These are phyloP conservation scores for Drosophila ogumai DNA, from an alignment of 1,140 invertebrate species.

Conservation along the genomic window DNA sequence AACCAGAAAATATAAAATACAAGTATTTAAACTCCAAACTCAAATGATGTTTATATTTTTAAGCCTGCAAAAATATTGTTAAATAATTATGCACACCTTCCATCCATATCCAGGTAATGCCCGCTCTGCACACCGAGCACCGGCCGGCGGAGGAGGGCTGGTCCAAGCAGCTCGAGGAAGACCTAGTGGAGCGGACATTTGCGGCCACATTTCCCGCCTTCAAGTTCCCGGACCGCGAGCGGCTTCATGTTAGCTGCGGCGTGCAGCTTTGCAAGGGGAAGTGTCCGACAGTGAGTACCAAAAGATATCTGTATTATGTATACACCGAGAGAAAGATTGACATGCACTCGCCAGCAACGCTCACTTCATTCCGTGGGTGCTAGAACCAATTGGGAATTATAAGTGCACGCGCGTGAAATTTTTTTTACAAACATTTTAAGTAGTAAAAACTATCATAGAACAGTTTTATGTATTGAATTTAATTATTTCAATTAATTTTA, in stretches of 20 bases:
- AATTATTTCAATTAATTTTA: too few relatives aligned
- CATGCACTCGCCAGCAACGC: too few relatives aligned
- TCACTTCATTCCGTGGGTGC: too few relatives aligned
- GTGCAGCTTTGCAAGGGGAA: conserved; percentile 88
- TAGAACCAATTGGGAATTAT: too few relatives aligned
- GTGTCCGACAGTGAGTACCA: conserved; percentile 87
- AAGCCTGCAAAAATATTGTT: background rate
- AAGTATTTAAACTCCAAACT: too few relatives aligned
- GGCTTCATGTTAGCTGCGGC: conserved; percentile 89
- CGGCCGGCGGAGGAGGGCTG: conserved; percentile 82
- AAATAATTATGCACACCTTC: background rate
- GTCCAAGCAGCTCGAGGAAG: conserved; percentile 83
- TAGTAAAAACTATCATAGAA: too few relatives aligned
- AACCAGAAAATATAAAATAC: background rate
- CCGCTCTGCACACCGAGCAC: conserved; percentile 67
- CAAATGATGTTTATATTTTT: background rate
- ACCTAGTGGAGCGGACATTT: conserved; percentile 82
- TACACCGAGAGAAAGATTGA: background rate
- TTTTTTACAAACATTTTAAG: too few relatives aligned
- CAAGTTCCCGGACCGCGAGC: conserved; percentile 91
- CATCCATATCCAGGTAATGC: conserved; percentile 72
- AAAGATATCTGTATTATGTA: conserved; percentile 1
- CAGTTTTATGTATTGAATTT: too few relatives aligned
- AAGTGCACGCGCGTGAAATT: too few relatives aligned
- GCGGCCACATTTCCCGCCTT: conserved; percentile 90